Evolutionary conservation across 2,113 vertebrate species (phyloP).

Genomic region (Raja brachyura): DNA sequence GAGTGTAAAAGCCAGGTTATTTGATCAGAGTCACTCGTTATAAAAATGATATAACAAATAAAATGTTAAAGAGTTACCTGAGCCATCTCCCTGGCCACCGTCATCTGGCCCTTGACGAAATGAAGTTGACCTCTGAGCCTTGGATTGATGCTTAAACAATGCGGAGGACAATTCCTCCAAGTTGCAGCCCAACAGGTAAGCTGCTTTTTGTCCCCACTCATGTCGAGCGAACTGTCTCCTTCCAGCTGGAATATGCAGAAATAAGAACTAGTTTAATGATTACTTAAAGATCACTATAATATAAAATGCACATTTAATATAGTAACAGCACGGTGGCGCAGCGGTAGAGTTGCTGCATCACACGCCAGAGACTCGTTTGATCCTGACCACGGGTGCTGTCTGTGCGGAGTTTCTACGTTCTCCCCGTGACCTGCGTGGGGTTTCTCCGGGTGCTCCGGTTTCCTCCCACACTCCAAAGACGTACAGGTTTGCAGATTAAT

Average conservation of each 20-base stretch:
- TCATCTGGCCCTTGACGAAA: slow-evolving; percentile 83
- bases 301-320: not conserved
- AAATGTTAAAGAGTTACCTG: slow-evolving; percentile 52
- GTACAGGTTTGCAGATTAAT: too few relatives aligned
- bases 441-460: too few relatives aligned
- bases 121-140: slow-evolving; percentile 82
- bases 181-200: slow-evolving; percentile 73
- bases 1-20: not conserved
- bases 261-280: not conserved
- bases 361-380: too few relatives aligned
- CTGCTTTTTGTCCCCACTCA: too few relatives aligned
- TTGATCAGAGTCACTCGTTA: not conserved
- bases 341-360: too few relatives aligned
- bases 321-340: too few relatives aligned
- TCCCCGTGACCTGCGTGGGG: too few relatives aligned
- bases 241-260: slow-evolving; percentile 54
- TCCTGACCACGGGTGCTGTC: too few relatives aligned
- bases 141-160: slow-evolving; percentile 87
- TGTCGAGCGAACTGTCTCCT: slow-evolving; percentile 89
- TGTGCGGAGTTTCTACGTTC: too few relatives aligned
- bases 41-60: not conserved
- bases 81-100: slow-evolving; percentile 55
- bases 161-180: slow-evolving; percentile 90
- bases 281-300: not conserved
- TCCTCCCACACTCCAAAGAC: too few relatives aligned